phyloP scores from a whole-genome alignment of 2,113 vertebrate genomes.

The Rhynchomys soricoides region DNA sequence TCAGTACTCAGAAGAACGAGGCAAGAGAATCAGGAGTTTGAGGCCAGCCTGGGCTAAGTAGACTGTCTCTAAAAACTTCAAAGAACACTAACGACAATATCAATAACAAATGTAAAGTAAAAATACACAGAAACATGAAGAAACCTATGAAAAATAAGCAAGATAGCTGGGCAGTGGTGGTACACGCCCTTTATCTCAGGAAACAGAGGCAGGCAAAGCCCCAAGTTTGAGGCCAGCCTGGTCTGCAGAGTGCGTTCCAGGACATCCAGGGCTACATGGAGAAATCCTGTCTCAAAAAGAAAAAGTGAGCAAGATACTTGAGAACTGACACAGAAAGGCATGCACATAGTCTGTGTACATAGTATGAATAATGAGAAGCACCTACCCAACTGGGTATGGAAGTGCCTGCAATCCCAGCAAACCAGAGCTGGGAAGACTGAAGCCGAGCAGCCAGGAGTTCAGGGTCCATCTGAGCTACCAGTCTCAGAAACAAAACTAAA shows the following conservation, averaged over 20 bases:
- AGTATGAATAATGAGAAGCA: too few relatives aligned
- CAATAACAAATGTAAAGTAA: background rate
- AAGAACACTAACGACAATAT: background rate
- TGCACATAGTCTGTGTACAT: background rate
- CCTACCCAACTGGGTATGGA: background rate
- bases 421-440: background rate
- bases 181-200: background rate
- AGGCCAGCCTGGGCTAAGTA: background rate
- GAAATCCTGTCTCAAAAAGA: background rate
- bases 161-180: background rate
- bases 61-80: background rate
- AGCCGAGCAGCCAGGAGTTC: too few relatives aligned
- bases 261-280: background rate
- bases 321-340: background rate
- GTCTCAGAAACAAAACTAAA: too few relatives aligned
- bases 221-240: background rate
- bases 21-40: background rate
- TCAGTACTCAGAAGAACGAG: background rate
- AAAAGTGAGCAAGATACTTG: background rate
- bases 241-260: background rate
- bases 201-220: background rate
- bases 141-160: background rate
- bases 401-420: background rate
- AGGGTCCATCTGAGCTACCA: background rate
- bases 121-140: background rate